Base-by-base conservation (phyloP, 1,140 invertebrate species). In the Orius laevigatus region DNA sequence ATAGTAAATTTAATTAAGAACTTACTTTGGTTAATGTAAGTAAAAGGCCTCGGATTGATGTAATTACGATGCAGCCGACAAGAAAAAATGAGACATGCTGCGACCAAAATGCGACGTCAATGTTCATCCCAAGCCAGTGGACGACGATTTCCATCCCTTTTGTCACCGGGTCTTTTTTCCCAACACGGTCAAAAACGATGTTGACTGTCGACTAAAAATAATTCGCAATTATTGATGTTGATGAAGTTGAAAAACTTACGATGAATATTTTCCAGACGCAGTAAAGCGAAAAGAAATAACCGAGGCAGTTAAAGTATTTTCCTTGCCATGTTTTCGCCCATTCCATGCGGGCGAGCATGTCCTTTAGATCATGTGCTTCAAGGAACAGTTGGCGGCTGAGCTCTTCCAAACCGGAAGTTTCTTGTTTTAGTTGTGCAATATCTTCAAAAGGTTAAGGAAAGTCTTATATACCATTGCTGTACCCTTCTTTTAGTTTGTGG, bases 191-290 rank as follows among this genome's bases (percentile, higher is more conserved):
- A 67, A 99, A 96, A 8, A 99, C 86, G 57, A 99, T 99, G 69
- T 99, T 99, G 54, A 98, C 83, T 42, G 87, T 91, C 48, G 83
- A 93, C 87, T 86, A 66, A 55, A 77, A 75, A 41, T 43, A 31
- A 11, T 49, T 5, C 12, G 36, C 10, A 19, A 55, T 38, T 3
- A 12, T 38, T n/a, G 36, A 34, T 34, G 36, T 38, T n/a, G 15
- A 38, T 38, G 46, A 48, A 39, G 19, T 1, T 38, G 36, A 42
- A 38, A 40, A 39, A 71, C 80, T 80, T 71, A 93, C 90, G 66
- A 99, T 97, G 63, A 98, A 91, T 63, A 99, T 98, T 73, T 99
- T 99, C 88, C 93, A 98, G 40, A 92, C 75, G 64, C 96, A 99
- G 61, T 99, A 99, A 5, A 95, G 65, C 5, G 93, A 98, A 67